A percentile compares a stretch with the other conserved stretches of the same genome.
These are phyloP conservation scores for Agapornis roseicollis DNA, from an alignment of 2,113 vertebrate species.

Conservation along the genomic window DNA sequence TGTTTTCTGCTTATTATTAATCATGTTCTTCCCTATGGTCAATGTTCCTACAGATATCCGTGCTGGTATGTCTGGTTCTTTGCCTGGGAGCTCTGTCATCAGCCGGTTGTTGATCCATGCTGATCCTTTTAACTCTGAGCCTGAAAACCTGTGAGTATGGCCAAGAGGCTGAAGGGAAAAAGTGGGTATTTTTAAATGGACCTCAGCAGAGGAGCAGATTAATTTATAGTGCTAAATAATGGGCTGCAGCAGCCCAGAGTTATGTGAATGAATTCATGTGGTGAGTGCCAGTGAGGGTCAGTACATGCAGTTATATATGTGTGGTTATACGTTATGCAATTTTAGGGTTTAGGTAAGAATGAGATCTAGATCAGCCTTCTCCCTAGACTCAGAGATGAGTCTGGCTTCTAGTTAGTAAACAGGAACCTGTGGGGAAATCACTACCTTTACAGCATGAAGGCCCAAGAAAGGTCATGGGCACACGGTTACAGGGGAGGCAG, in stretches of 20 bases:
- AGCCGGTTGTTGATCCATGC: slow-evolving; percentile 90
- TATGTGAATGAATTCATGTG: not conserved
- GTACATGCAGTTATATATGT: not conserved
- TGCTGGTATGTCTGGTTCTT: slow-evolving; percentile 85
- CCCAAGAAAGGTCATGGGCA: not conserved
- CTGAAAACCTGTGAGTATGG: slow-evolving; percentile 89
- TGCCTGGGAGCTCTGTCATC: slow-evolving; percentile 90
- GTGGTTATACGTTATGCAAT: not conserved
- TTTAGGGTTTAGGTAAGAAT: not conserved
- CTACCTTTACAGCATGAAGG: not conserved
- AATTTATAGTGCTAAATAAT: not conserved
- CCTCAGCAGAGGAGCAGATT: not conserved
- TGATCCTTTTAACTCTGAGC: slow-evolving; percentile 90
- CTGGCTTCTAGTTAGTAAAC: not conserved
- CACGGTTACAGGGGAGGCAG: not conserved
- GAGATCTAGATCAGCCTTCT: not conserved
- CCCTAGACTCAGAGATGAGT: not conserved
- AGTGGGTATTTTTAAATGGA: rapidly evolving
- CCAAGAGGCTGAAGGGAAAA: not conserved
- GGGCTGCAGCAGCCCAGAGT: not conserved
- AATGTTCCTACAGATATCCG: slow-evolving; percentile 76
- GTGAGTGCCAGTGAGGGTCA: not conserved
- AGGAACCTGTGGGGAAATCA: not conserved
- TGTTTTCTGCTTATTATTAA: not conserved
- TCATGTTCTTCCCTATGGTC: not conserved